Conservation (phyloP, 2,797 vertebrate genomes). For the Bovichtus diacanthus region DNA sequence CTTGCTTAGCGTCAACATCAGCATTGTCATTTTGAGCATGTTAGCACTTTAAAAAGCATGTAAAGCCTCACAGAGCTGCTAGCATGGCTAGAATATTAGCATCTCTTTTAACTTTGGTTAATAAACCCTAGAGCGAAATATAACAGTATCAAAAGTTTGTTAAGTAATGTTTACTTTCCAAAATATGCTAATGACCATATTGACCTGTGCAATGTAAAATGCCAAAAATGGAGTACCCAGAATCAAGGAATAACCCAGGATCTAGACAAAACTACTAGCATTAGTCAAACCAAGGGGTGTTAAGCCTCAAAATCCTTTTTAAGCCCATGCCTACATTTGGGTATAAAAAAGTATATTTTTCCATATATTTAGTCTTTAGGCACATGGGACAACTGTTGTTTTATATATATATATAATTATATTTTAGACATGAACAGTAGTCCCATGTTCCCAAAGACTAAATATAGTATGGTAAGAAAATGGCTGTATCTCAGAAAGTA, state of each 20-base stretch:
- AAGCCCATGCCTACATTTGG: no score
- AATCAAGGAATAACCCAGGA: neutral
- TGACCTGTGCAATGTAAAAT: neutral
- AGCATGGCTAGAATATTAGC: neutral
- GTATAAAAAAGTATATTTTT: no score
- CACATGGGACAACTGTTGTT: no score
- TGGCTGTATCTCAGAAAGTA: no score
- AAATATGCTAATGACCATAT: neutral
- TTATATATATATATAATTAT: no score
- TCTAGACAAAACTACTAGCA: neutral
- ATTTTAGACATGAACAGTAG: no score
- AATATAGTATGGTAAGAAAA: no score
- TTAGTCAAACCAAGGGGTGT: neutral
- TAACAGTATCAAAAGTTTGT: neutral
- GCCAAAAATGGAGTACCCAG: neutral
- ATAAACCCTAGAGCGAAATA: neutral
- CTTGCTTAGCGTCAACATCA: neutral
- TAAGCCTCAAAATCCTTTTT: neutral
- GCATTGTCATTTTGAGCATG: neutral
- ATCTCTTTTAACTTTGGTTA: neutral
- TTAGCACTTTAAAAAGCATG: neutral
- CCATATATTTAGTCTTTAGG: no score
- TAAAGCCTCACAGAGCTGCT: neutral
- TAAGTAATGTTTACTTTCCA: neutral
- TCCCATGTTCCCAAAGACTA: no score